Conservation (phyloP, 2,888 invertebrate genomes). For the Metallyticus violacea region DNA sequence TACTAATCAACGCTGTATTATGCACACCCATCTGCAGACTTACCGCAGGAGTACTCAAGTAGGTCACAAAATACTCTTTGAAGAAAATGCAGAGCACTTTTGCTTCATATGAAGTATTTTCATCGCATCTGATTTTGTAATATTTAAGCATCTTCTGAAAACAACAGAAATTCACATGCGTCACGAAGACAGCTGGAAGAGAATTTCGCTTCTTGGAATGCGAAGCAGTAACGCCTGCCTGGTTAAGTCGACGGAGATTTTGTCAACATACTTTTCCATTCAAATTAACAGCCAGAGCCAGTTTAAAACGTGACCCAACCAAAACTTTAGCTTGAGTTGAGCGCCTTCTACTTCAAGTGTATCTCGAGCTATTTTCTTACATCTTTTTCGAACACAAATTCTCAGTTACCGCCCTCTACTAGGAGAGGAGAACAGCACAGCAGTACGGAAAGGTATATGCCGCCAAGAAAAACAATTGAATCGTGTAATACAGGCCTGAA, state of each 20-base stretch:
- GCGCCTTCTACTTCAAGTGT: not conserved
- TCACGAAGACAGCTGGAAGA: not conserved
- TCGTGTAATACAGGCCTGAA: not conserved
- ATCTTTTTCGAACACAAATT: not conserved
- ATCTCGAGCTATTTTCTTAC: not conserved
- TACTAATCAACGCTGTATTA: too few species aligned
- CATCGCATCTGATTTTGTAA: too few species aligned
- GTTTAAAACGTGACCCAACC: not conserved
- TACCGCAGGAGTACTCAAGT: too few species aligned
- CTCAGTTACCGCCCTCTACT: not conserved
- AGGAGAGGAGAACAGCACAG: not conserved
- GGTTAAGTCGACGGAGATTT: not conserved
- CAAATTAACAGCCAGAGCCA: slow-evolving; percentile 18
- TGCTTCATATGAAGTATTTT: too few species aligned
- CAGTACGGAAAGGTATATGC: not conserved
- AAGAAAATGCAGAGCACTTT: too few species aligned
- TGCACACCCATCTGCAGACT: too few species aligned
- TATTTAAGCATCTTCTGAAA: not conserved
- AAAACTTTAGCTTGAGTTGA: not conserved
- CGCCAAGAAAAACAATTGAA: not conserved
- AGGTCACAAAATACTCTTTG: too few species aligned
- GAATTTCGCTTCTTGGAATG: not conserved
- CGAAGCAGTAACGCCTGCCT: not conserved
- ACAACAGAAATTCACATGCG: not conserved
- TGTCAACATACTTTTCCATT: slow-evolving; percentile 23